Conservation (phyloP, 2,797 vertebrate species). For the Danio tinwini region DNA sequence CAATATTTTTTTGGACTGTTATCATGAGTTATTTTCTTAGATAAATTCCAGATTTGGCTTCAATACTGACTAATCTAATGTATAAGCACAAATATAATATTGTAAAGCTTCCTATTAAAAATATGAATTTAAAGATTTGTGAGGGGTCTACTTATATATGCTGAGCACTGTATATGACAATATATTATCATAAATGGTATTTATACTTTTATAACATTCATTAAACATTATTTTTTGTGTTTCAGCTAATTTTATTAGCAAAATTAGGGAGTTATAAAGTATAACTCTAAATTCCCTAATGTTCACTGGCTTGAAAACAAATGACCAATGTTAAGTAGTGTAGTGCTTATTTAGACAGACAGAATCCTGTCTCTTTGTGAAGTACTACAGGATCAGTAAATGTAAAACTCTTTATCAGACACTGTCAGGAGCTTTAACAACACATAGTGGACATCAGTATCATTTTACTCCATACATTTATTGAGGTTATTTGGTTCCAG, state of each 20-base stretch:
- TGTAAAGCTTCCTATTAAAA: no score
- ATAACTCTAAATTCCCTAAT: background rate
- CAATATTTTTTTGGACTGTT: no score
- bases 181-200: no score
- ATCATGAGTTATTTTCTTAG: no score
- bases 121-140: no score
- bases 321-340: background rate
- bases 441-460: conserved; percentile 20
- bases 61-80: no score
- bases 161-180: no score
- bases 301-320: background rate
- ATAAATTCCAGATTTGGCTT: no score
- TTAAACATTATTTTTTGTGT: background rate
- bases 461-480: conserved; percentile 33
- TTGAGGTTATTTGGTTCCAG: conserved; percentile 60
- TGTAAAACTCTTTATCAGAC: conserved; percentile 9
- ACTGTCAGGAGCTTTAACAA: conserved; percentile 8
- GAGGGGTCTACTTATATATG: no score
- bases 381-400: background rate
- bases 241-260: background rate
- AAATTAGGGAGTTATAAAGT: background rate
- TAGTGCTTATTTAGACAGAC: background rate
- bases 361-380: background rate
- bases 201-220: no score
- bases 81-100: no score